Conservation (phyloP, 2,113 vertebrate genomes). For the Sturnus vulgaris region DNA sequence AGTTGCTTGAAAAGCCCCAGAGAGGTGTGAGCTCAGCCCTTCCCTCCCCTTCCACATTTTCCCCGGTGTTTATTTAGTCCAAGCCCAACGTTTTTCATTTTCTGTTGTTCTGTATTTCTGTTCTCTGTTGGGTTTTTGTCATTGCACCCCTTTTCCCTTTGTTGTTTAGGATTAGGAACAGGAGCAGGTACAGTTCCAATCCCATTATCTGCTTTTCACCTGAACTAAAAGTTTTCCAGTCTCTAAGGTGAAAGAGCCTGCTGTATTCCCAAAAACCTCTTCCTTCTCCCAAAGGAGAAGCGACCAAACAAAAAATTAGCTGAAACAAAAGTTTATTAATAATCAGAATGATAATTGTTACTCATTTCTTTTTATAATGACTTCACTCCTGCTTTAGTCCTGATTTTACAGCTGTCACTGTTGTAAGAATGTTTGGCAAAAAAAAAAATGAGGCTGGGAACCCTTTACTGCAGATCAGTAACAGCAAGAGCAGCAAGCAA, state of each 20-base stretch:
- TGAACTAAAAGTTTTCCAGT: neutral
- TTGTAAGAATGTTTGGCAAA: neutral
- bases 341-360: neutral
- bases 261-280: neutral
- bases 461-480: neutral
- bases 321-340: neutral
- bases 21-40: neutral
- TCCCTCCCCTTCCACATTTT: neutral
- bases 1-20: neutral
- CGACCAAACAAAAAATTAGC: neutral
- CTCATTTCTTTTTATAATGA: neutral
- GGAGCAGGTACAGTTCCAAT: neutral
- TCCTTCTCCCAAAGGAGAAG: neutral
- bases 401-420: neutral
- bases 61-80: neutral
- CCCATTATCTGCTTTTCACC: neutral
- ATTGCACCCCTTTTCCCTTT: neutral
- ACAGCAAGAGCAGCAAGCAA: neutral
- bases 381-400: neutral
- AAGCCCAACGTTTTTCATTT: neutral
- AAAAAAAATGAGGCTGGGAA: neutral
- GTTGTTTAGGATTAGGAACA: neutral
- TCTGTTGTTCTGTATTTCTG: neutral
- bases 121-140: neutral
- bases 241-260: neutral